phyloP scores from a whole-genome alignment of 2,797 vertebrate genomes.

The Thunnus albacares region DNA sequence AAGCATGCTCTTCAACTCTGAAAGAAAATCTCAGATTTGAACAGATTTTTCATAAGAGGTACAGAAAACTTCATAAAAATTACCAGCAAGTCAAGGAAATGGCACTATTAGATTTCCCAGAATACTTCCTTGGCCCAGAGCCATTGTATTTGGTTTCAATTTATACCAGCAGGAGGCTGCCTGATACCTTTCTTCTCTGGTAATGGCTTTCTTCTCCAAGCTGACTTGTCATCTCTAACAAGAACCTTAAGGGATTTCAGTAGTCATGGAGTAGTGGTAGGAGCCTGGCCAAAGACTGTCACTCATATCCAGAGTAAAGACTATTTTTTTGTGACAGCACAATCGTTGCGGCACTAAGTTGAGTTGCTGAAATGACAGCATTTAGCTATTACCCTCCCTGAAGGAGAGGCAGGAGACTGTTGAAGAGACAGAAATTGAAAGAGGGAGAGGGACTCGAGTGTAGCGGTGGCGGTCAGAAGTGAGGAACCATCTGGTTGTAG shows the following conservation, averaged over 20 bases:
- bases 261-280: constrained; percentile 64
- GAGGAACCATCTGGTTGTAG: constrained; percentile 74
- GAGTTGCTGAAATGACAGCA: constrained; percentile 73
- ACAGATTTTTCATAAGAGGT: constrained; percentile 34
- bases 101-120: constrained; percentile 72
- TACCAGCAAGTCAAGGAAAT: constrained; percentile 64
- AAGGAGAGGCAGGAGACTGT: constrained; percentile 46
- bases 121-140: constrained; percentile 70
- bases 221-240: constrained; percentile 79
- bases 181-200: constrained; percentile 77
- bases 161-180: constrained; percentile 78
- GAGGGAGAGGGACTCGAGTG: constrained; percentile 30
- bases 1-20: constrained; percentile 19
- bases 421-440: constrained; percentile 52
- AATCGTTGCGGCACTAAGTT: constrained; percentile 66
- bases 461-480: constrained; percentile 55
- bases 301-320: constrained; percentile 69
- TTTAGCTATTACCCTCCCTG: constrained; percentile 71
- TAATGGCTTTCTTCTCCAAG: constrained; percentile 77
- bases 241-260: constrained; percentile 74
- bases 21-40: constrained; percentile 2
- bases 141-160: constrained; percentile 83
- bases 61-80: constrained; percentile 66
- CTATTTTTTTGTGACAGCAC: constrained; percentile 62
- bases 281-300: constrained; percentile 70